Conservation (phyloP, 1,140 invertebrate species). For the Thereuonema tuberculata region DNA sequence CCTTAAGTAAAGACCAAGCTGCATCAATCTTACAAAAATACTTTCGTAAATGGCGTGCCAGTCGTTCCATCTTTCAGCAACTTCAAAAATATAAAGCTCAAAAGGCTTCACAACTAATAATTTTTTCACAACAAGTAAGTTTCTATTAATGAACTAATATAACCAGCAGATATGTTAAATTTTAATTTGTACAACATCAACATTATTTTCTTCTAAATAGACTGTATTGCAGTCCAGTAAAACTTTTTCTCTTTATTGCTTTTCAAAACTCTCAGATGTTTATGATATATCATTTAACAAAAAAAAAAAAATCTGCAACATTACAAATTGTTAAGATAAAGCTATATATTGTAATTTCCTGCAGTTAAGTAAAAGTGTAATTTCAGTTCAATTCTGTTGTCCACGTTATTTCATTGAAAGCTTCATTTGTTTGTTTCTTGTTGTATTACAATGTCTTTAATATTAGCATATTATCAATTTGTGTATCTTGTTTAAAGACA, state of each 20-base stretch:
- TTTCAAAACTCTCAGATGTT: too few relatives aligned
- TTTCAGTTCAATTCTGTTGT: too few relatives aligned
- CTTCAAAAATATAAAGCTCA: slow-evolving; percentile 21
- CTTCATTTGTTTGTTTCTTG: too few relatives aligned
- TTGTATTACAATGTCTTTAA: too few relatives aligned
- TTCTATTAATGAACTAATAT: background rate
- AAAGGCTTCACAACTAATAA: slow-evolving; percentile 23
- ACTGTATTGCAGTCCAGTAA: too few relatives aligned
- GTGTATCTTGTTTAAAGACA: too few relatives aligned
- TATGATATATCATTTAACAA: background rate
- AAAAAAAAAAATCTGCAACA: background rate
- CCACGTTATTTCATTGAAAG: too few relatives aligned
- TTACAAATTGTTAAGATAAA: too few relatives aligned
- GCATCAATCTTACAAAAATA: slow-evolving; percentile 26
- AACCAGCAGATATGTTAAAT: background rate
- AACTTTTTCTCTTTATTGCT: too few relatives aligned
- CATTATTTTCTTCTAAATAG: background rate
- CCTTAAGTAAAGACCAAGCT: slow-evolving; percentile 10
- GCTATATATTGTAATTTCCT: too few relatives aligned
- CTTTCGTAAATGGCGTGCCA: slow-evolving; percentile 25
- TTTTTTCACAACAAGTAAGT: slow-evolving; percentile 22
- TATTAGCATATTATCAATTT: too few relatives aligned
- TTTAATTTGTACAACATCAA: background rate
- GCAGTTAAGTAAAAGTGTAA: too few relatives aligned
- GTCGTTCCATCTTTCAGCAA: slow-evolving; percentile 21